Conservation (phyloP, 2,888 invertebrate species). For the Sinohyriopsis cumingii region DNA sequence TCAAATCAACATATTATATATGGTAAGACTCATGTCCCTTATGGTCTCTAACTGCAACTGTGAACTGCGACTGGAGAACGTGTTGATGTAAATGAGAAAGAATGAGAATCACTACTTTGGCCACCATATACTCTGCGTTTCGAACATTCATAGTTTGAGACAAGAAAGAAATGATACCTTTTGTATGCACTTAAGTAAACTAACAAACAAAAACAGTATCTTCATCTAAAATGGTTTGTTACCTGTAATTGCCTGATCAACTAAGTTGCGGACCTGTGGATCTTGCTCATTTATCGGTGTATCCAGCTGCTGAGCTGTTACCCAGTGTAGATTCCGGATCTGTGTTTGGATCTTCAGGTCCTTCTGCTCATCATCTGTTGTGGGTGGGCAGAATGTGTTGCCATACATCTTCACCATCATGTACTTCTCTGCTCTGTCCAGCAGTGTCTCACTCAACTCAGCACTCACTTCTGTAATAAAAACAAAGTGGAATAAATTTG, state of each 20-base stretch:
- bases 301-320: conserved; percentile 93
- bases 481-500: not conserved
- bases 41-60: too few species aligned
- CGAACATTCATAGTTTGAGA: too few species aligned
- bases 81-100: too few species aligned
- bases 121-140: too few species aligned
- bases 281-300: conserved; percentile 91
- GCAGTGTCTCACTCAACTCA: conserved; percentile 85
- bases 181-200: too few species aligned
- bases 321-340: conserved; percentile 96
- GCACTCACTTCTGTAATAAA: conserved; percentile 76
- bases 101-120: too few species aligned
- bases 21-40: too few species aligned
- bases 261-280: conserved; percentile 86
- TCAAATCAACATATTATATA: too few species aligned
- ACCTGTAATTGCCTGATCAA: conserved; percentile 96
- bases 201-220: too few species aligned
- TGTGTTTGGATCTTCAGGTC: conserved; percentile 91
- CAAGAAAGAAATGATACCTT: too few species aligned
- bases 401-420: conserved; percentile 92
- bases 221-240: conserved; percentile 19
- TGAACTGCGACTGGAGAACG: too few species aligned
- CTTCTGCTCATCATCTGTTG: conserved; percentile 88
- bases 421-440: conserved; percentile 93
- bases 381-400: conserved; percentile 88